Evolutionary conservation across 37 sponge, comb jelly and placozoan genomes (phyloP), one percentile per base, ranked within the genome.

Genomic region (Aplysina aerophoba): DNA sequence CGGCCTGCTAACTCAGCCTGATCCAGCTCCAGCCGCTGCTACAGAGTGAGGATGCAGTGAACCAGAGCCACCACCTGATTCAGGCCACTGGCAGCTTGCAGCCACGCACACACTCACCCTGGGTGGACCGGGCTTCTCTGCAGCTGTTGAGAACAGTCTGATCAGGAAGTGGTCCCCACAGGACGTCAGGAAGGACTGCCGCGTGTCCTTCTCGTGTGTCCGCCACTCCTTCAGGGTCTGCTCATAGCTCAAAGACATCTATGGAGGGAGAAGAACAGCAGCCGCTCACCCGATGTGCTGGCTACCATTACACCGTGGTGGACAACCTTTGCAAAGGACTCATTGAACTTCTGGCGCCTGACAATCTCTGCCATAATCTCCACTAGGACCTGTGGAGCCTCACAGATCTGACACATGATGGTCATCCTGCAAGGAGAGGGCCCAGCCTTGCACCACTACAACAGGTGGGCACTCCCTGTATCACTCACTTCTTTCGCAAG

Each of bases 201-300:
- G 33, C 3, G 2, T 75, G 37, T 75, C 78, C 54, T 75, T 75
- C 78, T 75, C 78, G 11, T 40, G 25, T 2, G 22, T 11, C 15
- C 25, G 37, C 78, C 44, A 75, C 53, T 75, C 78, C 31, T 19
- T 40, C 5, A 36, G 24, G 15, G 78, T 21, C 25, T 75, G 50
- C 8, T 44, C 50, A 38, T 69, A 62, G 89, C 79, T 33, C 81
- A 82, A 82, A 67, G 87, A 39, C 73, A 87, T 38, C 44, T 87
- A 3, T 1, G 73, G 71, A 69, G 59, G 67, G 82, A 66, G 15
- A 67, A 81, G 21, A 44, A 35, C 16, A 60, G 81, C 50, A 61
- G 81, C 28, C 8, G 8, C 50, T 44, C 50, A 17, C 71, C 85
- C 34, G 74, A 84, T 67, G 69, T 64, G 2, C 34, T 65, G 15